These are phyloP conservation scores for Hypercompe scribonia DNA, from an alignment of 2,888 invertebrate species.

Conservation along the genomic window DNA sequence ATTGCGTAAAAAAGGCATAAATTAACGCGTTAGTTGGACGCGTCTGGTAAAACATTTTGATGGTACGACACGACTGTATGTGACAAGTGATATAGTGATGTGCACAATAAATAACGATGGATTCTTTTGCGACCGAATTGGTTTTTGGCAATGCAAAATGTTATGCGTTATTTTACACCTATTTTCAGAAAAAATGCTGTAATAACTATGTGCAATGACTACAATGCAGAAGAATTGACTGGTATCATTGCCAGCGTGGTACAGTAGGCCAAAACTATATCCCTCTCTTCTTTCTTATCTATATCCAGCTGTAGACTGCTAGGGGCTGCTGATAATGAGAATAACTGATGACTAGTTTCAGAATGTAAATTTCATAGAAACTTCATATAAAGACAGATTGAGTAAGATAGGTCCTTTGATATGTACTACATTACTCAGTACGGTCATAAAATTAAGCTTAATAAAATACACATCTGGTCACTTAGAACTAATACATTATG, in stretches of 20 bases:
- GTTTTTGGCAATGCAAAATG: neutral
- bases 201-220: too few species aligned
- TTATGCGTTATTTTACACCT: neutral
- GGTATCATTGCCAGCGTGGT: too few species aligned
- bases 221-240: neutral
- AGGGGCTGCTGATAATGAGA: neutral
- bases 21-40: constrained; percentile 73
- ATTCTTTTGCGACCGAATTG: constrained; percentile 18
- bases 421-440: constrained; percentile 29
- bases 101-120: constrained; percentile 20
- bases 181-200: neutral
- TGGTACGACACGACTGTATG: constrained; percentile 44
- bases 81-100: constrained; percentile 67
- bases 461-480: constrained; percentile 53
- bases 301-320: too few species aligned
- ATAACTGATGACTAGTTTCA: neutral
- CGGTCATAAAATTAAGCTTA: constrained; percentile 48
- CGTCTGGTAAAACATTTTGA: constrained; percentile 50
- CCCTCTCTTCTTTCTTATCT: too few species aligned
- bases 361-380: neutral
- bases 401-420: neutral
- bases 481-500: constrained; percentile 42
- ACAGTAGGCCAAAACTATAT: too few species aligned
- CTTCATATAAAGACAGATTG: neutral
- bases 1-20: constrained; percentile 87